Base-by-base conservation (phyloP, 2,797 vertebrate species). In the Erpetoichthys calabaricus region DNA sequence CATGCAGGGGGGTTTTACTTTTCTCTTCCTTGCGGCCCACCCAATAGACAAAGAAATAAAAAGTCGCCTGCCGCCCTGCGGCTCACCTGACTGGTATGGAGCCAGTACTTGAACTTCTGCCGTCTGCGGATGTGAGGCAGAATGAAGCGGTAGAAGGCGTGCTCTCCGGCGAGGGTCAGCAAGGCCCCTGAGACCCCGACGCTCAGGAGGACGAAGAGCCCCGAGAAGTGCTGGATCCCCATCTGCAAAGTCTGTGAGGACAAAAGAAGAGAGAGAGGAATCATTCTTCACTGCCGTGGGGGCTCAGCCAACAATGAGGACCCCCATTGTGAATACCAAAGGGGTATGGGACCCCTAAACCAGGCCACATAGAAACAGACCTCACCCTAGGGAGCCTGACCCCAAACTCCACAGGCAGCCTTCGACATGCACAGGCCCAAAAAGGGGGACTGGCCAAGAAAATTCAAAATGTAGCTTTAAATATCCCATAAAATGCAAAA, bases 211-310 rank as follows among this genome's bases (percentile, higher is more conserved):
- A 94, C 79, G 0, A 94, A 95, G 52, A 93, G 79, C 45, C 92
- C 93, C 0, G 91, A 93, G 72, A 97, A 92, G 75, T 97, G 92
- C 57, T 81, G 80, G 68, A 94, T 86, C 5, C 91, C 88, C 92
- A 94, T 93, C 81, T 95, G 92, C 46, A 94, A 78, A 4, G 89
- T 94, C 91, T 96, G 76, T 0, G 9, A 45, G 53, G 2, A 45
- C 9, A 56, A 1, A 42, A 9, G 56, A 56, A 60, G 2, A 44
- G 50, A 2, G 58, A 43, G 43, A 10, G 42, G 58, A 9, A n/a
- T 7, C 5, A 42, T 25, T 53, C 45, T 41, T 8, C 4, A 4
- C 25, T 1, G 5, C 41, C 42, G 9, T 51, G 42, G 6, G 9
- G 5, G 8, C 45, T 3, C 8, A 41, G 55, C n/a, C 45, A 5